phyloP scores from a whole-genome alignment of 2,113 vertebrate species.

The Hippopotamus amphibius region DNA sequence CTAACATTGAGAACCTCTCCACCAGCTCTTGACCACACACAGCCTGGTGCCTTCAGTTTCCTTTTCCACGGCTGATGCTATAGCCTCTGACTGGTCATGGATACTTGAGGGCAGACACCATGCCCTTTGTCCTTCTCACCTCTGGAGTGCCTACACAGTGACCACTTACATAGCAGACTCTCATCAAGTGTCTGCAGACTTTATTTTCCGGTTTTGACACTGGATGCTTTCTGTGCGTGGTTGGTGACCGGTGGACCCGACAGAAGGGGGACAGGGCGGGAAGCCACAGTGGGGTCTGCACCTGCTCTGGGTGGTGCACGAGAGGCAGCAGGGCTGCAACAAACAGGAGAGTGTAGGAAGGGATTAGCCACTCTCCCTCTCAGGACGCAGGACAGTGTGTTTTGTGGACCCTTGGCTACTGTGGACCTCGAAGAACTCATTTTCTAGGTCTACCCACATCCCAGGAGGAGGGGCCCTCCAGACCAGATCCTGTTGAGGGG shows the following conservation, averaged over 20 bases:
- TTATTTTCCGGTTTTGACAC: neutral
- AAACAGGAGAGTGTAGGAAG: no score
- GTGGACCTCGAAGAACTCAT: neutral
- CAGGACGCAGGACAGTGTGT: neutral
- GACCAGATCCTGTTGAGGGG: neutral
- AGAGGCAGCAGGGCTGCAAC: no score
- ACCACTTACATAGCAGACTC: neutral
- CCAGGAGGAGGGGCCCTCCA: neutral
- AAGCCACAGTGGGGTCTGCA: neutral
- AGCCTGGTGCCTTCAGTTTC: neutral
- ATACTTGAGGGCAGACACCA: neutral
- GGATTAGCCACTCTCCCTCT: no score
- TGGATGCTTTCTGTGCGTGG: neutral
- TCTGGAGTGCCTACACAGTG: neutral
- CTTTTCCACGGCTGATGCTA: neutral
- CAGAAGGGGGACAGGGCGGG: fast-evolving
- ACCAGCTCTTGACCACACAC: neutral
- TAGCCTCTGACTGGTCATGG: neutral
- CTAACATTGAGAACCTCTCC: neutral
- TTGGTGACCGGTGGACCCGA: neutral
- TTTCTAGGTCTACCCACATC: neutral
- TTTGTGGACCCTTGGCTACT: neutral
- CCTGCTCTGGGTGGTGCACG: neutral
- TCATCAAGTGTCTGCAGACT: neutral
- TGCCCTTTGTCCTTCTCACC: neutral